Base-by-base conservation (phyloP, 2,113 vertebrate species). In the Calypte anna region DNA sequence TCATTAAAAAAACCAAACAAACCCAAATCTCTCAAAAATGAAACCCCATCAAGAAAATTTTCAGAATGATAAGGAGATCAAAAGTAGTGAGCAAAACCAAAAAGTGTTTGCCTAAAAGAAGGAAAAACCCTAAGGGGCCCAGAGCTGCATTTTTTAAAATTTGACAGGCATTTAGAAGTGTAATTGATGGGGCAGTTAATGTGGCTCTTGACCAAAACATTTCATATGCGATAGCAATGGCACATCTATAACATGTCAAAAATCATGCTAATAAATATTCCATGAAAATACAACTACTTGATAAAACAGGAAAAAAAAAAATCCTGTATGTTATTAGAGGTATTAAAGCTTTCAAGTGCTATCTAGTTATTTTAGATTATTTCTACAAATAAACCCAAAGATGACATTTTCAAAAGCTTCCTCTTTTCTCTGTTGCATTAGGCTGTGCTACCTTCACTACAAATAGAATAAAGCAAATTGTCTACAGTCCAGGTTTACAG, bases 171-270 rank as follows among this genome's bases (percentile, higher is more conserved):
- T 90, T 96, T 97, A 95, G 81, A 95, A 90, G 81, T 46, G 73
- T 97, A 95, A 97, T 93, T 97, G 94, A 97, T 97, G 94, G 90
- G 72, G 79, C 88, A 96, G 94, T 95, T 96, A 96, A 94, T 78
- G 63, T 70, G 84, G 93, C 66, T 92, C 72, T 94, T 84, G 92
- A 95, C 92, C 95, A 96, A 97, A 97, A 63, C n/a, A 72, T 91
- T 84, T 95, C 90, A 90, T 68, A 94, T 22, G 69, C 6, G 6
- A 91, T 86, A 91, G 85, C 88, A 90, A 59, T 64, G 88, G 82
- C 77, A 87, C 86, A 87, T 90, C 79, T 89, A 68, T 51, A 91
- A 88, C 51, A 77, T 66, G 57, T 33, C 44, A 93, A 94, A 96
- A 94, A 48, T 80, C 44, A 87, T 21, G 33, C n/a, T 77, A 88